These are phyloP conservation scores for Trachops cirrhosus DNA, from an alignment of 2,797 vertebrate genomes.

Conservation along the genomic window DNA sequence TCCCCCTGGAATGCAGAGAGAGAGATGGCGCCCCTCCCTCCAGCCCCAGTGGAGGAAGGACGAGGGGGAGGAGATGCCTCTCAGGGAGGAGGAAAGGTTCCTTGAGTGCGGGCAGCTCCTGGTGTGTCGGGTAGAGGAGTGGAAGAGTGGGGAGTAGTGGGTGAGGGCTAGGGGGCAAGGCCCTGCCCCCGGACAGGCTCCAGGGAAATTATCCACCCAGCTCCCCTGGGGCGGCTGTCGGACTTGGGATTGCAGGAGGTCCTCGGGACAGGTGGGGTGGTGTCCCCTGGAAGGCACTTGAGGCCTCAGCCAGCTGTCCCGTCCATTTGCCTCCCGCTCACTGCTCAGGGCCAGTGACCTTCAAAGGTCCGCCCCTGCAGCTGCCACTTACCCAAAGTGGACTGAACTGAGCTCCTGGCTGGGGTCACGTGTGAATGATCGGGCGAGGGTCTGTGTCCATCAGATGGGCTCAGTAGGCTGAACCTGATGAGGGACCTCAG, in stretches of 20 bases:
- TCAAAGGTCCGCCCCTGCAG: neutral
- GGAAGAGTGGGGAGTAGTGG: neutral
- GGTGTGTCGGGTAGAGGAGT: neutral
- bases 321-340: neutral
- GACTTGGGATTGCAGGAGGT: neutral
- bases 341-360: neutral
- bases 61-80: neutral
- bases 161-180: neutral
- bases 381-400: neutral
- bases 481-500: neutral
- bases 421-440: neutral
- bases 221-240: neutral
- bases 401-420: neutral
- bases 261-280: neutral
- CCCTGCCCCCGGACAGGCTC: neutral
- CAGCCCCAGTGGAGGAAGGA: neutral
- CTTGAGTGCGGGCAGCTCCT: neutral
- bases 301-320: neutral
- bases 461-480: neutral
- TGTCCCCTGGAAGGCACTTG: neutral
- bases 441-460: neutral
- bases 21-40: neutral
- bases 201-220: neutral
- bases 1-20: conserved; percentile 29
- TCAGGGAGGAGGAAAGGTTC: neutral